Base-by-base conservation (phyloP, 2,888 invertebrate genomes). In the Fragum fragum region DNA sequence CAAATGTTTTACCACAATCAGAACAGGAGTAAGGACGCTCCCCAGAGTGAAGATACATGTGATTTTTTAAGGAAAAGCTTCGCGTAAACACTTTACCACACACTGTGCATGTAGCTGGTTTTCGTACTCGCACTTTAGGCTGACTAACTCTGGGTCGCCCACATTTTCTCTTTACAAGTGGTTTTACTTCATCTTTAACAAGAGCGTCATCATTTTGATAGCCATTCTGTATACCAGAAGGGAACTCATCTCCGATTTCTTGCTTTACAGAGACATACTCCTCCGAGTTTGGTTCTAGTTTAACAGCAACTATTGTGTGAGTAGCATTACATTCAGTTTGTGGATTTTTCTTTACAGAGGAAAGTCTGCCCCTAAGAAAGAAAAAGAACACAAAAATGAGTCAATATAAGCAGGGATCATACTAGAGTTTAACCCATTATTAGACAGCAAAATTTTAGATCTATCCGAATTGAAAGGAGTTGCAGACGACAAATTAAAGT, bases 11-110 rank as follows among this genome's bases (percentile, higher is more conserved):
- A 1, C 66, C 66, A 23, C 66, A 66, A 11, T 42, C 66, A 1
- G 23, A 5, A 26, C 66, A 66, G 5, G 21, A 21, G 16, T 26
- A 23, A 2, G 66, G 66, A 16, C 66, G 21, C 11, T 42, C 66
- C 1, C 42, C 66, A 14, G 36, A 36, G 23, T 66, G 66, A 1
- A 26, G 28, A 6, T 9, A 42, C 66, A 66, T 66, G 42, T 66
- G 66, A 9, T 36, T 39, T 14, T 66, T 66, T 39, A 66, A 29
- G 1, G 66, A 42, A 1, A 16, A 66, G 26, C 66, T 66, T 39
- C 66, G 18, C 26, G 66, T 66, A 39, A 66, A 66, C 1, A 42
- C 42, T 26, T 66, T 66, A 1, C 66, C 66, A 18, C 66, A 66
- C 0, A 66, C 23, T 1, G 36, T 42, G 23, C 66, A 66, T 14